Evolutionary conservation across 2,888 invertebrate species (phyloP).

Genomic region (Rhimphoctona megacephalus): DNA sequence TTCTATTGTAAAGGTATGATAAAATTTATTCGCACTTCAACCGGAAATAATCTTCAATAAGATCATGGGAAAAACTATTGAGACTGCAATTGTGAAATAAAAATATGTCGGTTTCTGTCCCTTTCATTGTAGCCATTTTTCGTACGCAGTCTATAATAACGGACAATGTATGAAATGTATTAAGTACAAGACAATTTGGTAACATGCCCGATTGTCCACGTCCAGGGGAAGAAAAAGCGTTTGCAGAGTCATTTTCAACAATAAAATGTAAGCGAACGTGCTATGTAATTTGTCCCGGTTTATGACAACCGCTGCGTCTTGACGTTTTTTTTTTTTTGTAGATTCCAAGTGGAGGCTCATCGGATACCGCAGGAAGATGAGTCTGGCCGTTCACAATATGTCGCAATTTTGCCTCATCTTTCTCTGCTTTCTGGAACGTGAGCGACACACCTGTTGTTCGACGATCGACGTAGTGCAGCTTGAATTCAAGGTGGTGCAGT

Average conservation of each 20-base stretch:
- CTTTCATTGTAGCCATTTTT: background rate
- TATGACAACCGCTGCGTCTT: constrained; percentile 36
- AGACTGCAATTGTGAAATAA: background rate
- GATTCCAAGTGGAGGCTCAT: constrained; percentile 56
- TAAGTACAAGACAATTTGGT: background rate
- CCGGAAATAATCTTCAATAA: background rate
- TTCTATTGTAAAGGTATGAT: background rate
- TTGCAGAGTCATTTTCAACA: constrained; percentile 25
- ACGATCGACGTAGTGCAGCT: constrained; percentile 11
- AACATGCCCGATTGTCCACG: background rate
- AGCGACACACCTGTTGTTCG: constrained; percentile 65
- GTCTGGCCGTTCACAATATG: constrained; percentile 78
- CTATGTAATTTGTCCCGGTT: constrained; percentile 39
- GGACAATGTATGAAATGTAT: background rate
- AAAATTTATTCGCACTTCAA: background rate
- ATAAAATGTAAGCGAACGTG: constrained; percentile 42
- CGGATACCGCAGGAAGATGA: constrained; percentile 40
- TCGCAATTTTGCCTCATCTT: constrained; percentile 73
- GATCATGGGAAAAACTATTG: background rate
- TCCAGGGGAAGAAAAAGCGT: constrained; percentile 19
- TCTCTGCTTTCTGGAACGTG: constrained; percentile 62
- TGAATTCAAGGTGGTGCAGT: constrained; percentile 30
- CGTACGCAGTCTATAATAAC: background rate
- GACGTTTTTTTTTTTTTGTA: constrained; percentile 37
- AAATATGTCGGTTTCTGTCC: background rate